These are phyloP conservation scores for Oreotrochilus melanogaster DNA, from an alignment of 2,113 vertebrate genomes.

Conservation along the genomic window DNA sequence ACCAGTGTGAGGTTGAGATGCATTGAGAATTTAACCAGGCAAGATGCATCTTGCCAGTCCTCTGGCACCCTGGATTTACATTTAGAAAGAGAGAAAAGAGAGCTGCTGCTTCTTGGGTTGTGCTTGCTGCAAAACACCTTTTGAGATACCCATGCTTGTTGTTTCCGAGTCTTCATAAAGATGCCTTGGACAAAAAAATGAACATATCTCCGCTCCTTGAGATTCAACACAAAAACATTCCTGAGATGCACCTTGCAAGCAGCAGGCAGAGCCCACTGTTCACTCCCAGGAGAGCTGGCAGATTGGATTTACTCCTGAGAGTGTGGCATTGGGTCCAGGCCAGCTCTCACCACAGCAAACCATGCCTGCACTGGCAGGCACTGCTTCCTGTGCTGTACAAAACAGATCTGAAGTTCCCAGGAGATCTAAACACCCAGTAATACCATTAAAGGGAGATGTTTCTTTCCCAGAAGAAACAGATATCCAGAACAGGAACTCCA, in stretches of 20 bases:
- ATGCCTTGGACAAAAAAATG: background rate
- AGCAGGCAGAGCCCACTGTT: background rate
- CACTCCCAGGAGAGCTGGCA: accelerated
- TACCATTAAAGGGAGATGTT: background rate
- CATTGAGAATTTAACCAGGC: background rate
- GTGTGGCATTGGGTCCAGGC: background rate
- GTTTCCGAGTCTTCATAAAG: background rate
- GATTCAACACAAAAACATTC: background rate
- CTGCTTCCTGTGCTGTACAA: background rate
- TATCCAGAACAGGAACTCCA: background rate
- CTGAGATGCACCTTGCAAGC: background rate
- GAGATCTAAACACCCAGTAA: background rate
- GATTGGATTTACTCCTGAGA: accelerated
- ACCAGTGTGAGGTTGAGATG: background rate
- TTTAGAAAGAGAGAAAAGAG: background rate
- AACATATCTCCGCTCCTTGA: background rate
- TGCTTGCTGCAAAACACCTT: background rate
- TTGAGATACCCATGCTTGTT: background rate
- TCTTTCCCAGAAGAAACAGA: slow-evolving; percentile 7
- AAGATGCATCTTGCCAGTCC: background rate
- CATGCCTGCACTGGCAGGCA: background rate
- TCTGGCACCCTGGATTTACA: background rate
- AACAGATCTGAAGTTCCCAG: background rate
- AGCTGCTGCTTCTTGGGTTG: background rate
- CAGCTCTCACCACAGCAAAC: background rate